phyloP scores from a whole-genome alignment of 2,888 invertebrate species.

The Herminia tarsipennalis region DNA sequence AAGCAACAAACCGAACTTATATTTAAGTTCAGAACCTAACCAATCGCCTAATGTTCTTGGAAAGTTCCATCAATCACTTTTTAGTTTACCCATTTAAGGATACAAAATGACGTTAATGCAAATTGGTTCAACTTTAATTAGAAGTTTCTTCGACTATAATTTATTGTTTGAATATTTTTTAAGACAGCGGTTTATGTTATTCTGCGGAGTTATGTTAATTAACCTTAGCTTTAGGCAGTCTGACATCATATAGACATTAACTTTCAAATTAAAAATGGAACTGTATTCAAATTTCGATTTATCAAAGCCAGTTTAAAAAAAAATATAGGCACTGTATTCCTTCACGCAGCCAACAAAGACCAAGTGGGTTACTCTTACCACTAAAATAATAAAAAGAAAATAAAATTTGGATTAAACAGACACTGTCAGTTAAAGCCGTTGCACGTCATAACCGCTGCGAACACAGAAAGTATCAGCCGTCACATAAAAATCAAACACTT shows the following conservation, averaged over 20 bases:
- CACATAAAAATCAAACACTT: conserved; percentile 78
- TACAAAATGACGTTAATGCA: conserved; percentile 67
- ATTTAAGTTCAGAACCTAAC: conserved; percentile 16
- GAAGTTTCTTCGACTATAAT: conserved; percentile 67
- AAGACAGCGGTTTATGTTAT: conserved; percentile 21
- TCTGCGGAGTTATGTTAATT: conserved; percentile 14
- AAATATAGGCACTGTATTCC: not conserved
- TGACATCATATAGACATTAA: conserved; percentile 10
- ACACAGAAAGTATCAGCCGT: conserved; percentile 59
- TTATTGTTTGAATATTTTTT: conserved; percentile 56
- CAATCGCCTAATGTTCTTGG: conserved; percentile 52
- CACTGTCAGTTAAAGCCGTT: conserved; percentile 31
- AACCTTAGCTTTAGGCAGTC: conserved; percentile 4
- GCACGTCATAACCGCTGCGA: conserved; percentile 39
- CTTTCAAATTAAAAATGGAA: not conserved
- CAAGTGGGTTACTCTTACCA: not conserved
- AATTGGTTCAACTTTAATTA: conserved; percentile 73
- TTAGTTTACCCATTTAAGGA: conserved; percentile 59
- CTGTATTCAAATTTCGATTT: too few relatives aligned
- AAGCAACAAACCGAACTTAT: too few relatives aligned
- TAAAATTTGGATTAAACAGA: conserved; percentile 13
- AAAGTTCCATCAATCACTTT: conserved; percentile 69
- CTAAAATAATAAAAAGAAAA: not conserved
- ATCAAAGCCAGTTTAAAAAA: not conserved
- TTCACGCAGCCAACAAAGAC: not conserved